Base-by-base conservation (phyloP, 2,888 invertebrate genomes). In the Diabrotica balteata region DNA sequence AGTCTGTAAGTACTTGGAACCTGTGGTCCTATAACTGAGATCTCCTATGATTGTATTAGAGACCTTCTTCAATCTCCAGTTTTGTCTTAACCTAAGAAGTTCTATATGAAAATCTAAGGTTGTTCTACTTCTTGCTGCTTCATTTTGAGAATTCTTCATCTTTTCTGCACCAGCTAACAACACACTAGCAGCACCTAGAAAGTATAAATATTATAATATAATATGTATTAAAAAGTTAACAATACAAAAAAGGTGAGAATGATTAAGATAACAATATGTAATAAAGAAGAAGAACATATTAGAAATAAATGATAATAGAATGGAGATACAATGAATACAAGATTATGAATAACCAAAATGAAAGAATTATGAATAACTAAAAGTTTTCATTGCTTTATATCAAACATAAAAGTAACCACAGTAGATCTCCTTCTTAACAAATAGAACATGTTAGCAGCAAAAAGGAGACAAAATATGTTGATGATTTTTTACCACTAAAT, bases 11-110 rank as follows among this genome's bases (percentile, higher is more conserved):
- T 94, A 97, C 81, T 96, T 94, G 0, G 97, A 97, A 1, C 97
- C 97, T 71, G 97, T 97, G 79, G 97, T 96, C 70, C 96, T 89
- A 81, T 97, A 98, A 82, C 97, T 97, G 7, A 98, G 88, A 85
- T 98, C 98, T 0, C 98, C 98, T 62, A 98, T 93, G 66, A 98
- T 98, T 0, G 94, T 92, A 81, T 95, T 96, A 0, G 96, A 95
- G 0, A 96, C 95, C 86, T 97, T 97, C 81, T 97, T 96, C n/a
- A 98, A 84, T 57, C 97, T 87, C 97, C 97, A 98, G 80, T 95
- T 96, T 80, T 97, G 97, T 50, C 98, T 85, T 55, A 98, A 86
- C 67, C 95, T 87, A 43, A 97, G 82, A 63, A 98, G 84, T 80
- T 98, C 97, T 66, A 95, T 93, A 78, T 98, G 97, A 80, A 98